These are phyloP conservation scores for Ailurus styani DNA, from an alignment of 2,113 vertebrate genomes.

Conservation along the genomic window DNA sequence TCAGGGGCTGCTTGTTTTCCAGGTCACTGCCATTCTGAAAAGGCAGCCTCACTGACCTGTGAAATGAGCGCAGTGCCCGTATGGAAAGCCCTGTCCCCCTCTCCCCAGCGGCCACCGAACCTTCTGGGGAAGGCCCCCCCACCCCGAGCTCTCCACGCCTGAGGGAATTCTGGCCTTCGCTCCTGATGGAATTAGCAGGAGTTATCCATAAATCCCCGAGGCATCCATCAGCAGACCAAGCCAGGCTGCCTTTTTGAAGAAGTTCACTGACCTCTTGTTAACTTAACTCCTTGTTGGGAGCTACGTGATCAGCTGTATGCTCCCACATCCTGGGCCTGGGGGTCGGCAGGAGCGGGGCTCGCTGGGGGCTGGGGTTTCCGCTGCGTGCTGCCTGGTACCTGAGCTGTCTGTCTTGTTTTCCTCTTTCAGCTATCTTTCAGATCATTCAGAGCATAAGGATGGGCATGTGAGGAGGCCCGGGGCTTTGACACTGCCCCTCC, in stretches of 20 bases:
- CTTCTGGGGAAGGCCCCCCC: background rate
- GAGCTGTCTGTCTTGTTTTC: constrained; percentile 36
- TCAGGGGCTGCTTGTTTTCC: background rate
- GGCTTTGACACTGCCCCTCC: constrained; percentile 21
- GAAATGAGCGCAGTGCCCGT: background rate
- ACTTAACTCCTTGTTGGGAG: constrained; percentile 59
- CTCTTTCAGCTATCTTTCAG: constrained; percentile 89
- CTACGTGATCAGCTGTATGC: constrained; percentile 44
- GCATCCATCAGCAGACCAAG: constrained; percentile 17
- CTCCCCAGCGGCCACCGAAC: background rate
- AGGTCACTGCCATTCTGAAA: background rate
- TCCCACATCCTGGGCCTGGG: background rate
- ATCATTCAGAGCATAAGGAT: constrained; percentile 93
- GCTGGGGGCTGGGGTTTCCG: background rate
- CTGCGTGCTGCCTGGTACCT: background rate
- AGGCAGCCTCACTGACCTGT: constrained; percentile 1
- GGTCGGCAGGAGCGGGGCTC: background rate
- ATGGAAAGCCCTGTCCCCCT: background rate
- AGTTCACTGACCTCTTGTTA: constrained; percentile 62
- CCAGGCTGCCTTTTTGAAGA: constrained; percentile 24
- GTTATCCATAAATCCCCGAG: constrained; percentile 50
- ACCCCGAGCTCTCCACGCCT: background rate
- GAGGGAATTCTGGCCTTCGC: background rate
- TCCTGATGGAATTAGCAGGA: constrained; percentile 41
- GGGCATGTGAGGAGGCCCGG: constrained; percentile 85